Base-by-base conservation (phyloP, 2,797 vertebrate species). In the Hypotaenidia philippensis region DNA sequence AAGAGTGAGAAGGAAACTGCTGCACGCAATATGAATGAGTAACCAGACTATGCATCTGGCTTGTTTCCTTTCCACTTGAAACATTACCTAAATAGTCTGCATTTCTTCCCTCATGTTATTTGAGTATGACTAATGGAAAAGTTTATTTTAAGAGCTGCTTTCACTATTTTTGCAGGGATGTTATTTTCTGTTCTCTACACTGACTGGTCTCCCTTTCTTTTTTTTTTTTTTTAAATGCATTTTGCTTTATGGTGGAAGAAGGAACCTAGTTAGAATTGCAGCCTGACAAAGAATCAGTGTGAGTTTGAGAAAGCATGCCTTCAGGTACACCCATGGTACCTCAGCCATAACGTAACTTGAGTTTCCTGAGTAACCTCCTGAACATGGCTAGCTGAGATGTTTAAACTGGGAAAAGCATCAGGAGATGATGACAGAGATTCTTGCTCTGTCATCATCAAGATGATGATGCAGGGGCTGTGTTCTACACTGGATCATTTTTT, bases 61-160 rank as follows among this genome's bases (percentile, higher is more conserved):
- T 80, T 2, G 0, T 50, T 64, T 83, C 49, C 45, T 77, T 57
- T 22, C 40, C 52, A 59, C 64, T 60, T 68, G 27, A 89, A 78
- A 64, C 47, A 49, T 21, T 45, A 69, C 74, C 69, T 70, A 64
- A 87, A 74, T 1, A 65, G 41, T 11, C 72, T 52, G 52, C 13
- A 20, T 23, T 71, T 83, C 72, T 78, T 78, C 23, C 56, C 26
- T 81, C 8, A 1, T 36, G 45, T 85, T 92, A 77, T 38, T 50
- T 25, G 53, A 64, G 10, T 9, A 75, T 44, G 69, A 88, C 45
- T 75, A 90, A 89, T 10, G 61, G 79, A 87, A 83, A 92, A 90
- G n/a, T 81, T 65, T 74, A 83, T 78, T 76, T 80, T 74, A 81
- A 83, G 52, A 71, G 29, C 5, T 81, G 59, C 49, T 87, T 68